Conservation (phyloP, 1,140 invertebrate species). For the Radopholus similis region DNA sequence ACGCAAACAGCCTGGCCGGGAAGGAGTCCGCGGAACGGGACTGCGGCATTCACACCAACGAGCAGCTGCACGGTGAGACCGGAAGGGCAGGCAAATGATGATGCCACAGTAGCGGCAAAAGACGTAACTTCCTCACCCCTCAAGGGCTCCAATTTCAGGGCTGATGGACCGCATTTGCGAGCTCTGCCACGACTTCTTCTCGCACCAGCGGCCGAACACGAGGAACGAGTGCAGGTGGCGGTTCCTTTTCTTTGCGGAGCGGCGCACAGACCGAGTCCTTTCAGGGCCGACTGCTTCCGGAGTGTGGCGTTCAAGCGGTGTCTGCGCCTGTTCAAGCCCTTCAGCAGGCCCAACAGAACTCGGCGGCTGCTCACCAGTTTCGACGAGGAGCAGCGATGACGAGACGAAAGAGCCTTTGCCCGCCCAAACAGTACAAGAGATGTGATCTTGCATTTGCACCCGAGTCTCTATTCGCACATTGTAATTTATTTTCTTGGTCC, state of each 20-base stretch:
- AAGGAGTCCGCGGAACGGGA: too few relatives aligned
- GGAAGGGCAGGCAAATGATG: background rate
- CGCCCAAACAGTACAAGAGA: too few relatives aligned
- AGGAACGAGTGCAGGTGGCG: conserved; percentile 48
- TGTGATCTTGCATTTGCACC: too few relatives aligned
- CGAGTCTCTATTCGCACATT: too few relatives aligned
- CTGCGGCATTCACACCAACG: conserved; percentile 17
- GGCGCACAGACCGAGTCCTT: conserved; percentile 2
- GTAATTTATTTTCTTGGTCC: too few relatives aligned
- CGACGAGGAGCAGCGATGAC: too few relatives aligned
- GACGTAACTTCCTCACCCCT: background rate
- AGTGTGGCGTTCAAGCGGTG: conserved; percentile 45
- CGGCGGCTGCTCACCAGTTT: too few relatives aligned
- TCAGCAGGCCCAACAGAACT: too few relatives aligned
- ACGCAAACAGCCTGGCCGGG: too few relatives aligned
- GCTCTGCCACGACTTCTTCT: conserved; percentile 51
- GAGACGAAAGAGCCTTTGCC: too few relatives aligned
- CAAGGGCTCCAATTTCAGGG: too few relatives aligned
- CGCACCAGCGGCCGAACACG: conserved; percentile 47
- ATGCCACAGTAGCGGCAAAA: background rate
- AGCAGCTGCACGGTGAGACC: conserved; percentile 2
- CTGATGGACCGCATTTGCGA: conserved; percentile 52
- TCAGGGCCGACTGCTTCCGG: conserved; percentile 49
- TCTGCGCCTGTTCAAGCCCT: conserved; percentile 37
- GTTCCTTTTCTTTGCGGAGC: background rate